Conservation (phyloP, 2,888 invertebrate genomes). For the Nyleta sp. region DNA sequence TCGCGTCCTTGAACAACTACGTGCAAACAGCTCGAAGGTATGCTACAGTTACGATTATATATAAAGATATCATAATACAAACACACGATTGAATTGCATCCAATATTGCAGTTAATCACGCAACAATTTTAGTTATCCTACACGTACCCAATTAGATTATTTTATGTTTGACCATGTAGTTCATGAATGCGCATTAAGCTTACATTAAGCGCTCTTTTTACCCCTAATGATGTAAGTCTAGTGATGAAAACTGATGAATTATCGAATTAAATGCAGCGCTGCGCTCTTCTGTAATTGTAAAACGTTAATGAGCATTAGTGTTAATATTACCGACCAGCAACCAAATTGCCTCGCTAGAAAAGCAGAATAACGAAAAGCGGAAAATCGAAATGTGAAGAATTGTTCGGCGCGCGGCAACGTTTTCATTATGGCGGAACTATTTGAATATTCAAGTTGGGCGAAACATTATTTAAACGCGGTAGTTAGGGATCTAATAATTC, state of each 20-base stretch:
- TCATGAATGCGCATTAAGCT: conserved; percentile 18
- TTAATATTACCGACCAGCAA: too few species aligned
- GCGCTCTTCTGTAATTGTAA: too few species aligned
- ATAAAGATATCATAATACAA: not conserved
- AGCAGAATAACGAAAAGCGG: too few species aligned
- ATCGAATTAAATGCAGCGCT: too few species aligned
- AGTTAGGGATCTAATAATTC: conserved; percentile 44
- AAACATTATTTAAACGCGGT: conserved; percentile 32
- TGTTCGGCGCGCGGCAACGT: conserved; percentile 1
- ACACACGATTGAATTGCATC: conserved; percentile 1
- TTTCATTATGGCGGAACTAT: conserved; percentile 18
- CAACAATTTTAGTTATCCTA: conserved; percentile 21
- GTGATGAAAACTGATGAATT: not conserved
- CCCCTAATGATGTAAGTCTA: too few species aligned
- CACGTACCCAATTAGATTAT: conserved; percentile 5
- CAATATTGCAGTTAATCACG: conserved; percentile 11
- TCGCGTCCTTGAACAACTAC: too few species aligned
- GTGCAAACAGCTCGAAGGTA: too few species aligned
- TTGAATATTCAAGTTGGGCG: conserved; percentile 38
- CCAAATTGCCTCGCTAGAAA: too few species aligned
- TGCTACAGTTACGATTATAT: too few species aligned
- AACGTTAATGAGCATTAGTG: too few species aligned
- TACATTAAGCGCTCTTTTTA: conserved; percentile 25
- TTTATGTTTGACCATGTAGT: conserved; percentile 22
- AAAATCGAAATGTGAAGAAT: not conserved